These are phyloP conservation scores for Caradrina clavipalpis DNA, from an alignment of 2,888 invertebrate species.

Conservation along the genomic window DNA sequence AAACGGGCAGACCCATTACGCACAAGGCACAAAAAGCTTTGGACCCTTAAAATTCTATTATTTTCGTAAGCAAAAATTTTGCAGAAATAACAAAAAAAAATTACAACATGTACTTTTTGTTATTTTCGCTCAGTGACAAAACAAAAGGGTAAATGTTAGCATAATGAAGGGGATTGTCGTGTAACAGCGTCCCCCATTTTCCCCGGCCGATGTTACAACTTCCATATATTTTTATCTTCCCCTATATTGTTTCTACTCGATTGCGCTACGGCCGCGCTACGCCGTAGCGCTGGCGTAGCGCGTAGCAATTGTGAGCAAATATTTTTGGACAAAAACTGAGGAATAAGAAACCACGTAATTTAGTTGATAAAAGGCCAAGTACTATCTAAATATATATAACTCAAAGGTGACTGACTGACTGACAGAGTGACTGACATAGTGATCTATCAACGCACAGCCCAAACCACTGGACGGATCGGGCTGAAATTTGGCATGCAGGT, in stretches of 20 bases:
- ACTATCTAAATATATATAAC: no score
- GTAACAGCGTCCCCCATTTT: constrained; percentile 43
- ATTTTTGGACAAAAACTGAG: constrained; percentile 2
- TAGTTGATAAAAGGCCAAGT: constrained; percentile 14
- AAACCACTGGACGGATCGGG: no score
- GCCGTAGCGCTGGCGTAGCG: constrained; percentile 59
- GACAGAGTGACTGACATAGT: no score
- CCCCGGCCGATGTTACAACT: constrained; percentile 33
- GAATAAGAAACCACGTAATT: not conserved
- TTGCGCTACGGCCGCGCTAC: constrained; percentile 59
- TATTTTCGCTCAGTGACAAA: constrained; percentile 53
- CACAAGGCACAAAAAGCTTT: not conserved
- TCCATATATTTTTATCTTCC: constrained; percentile 63
- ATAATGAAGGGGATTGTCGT: constrained; percentile 51
- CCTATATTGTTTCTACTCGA: constrained; percentile 60
- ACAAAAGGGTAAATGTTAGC: constrained; percentile 50
- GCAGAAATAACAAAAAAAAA: constrained; percentile 36
- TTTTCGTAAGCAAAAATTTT: constrained; percentile 12
- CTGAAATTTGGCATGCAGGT: no score
- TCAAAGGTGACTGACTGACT: no score
- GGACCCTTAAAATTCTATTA: constrained; percentile 18
- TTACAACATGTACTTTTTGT: constrained; percentile 45
- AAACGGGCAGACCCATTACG: not conserved
- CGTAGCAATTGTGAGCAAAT: constrained; percentile 14
- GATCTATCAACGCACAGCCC: no score